Evolutionary conservation across 2,113 vertebrate species (phyloP).

Genomic region (Numida meleagris): DNA sequence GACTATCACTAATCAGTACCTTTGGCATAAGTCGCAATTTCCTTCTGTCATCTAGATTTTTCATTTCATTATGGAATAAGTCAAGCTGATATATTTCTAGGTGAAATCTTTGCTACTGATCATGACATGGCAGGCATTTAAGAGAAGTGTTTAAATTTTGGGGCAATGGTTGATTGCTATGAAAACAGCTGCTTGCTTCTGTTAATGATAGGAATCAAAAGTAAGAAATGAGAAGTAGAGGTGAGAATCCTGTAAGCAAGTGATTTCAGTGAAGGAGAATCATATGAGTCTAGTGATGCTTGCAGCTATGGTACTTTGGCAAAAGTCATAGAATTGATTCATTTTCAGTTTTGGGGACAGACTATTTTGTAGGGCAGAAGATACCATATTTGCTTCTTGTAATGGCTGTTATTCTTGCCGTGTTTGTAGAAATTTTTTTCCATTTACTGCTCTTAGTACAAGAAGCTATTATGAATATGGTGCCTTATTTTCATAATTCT

Average conservation of each 20-base stretch:
- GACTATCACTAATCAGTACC: not conserved
- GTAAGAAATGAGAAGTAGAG: not conserved
- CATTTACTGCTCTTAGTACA: not conserved
- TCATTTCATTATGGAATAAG: not conserved
- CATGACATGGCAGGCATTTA: not conserved
- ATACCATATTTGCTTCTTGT: not conserved
- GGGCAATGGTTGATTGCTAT: not conserved
- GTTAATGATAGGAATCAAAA: not conserved
- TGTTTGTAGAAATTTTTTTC: not conserved
- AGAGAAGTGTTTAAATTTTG: not conserved
- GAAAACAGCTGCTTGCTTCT: not conserved
- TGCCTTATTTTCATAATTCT: not conserved
- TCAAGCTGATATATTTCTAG: not conserved
- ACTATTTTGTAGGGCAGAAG: not conserved
- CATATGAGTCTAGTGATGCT: not conserved
- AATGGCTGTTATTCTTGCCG: not conserved
- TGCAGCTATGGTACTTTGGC: not conserved
- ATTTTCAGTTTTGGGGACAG: not conserved
- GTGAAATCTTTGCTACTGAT: not conserved
- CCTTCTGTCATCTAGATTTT: not conserved
- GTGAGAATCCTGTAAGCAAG: not conserved
- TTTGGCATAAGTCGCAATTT: not conserved
- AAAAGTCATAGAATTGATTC: not conserved
- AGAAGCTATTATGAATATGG: not conserved
- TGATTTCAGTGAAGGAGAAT: not conserved